Percentiles rank a stretch among this genome's conserved stretches.
Conservation (phyloP, 1,140 invertebrate genomes). For the Trinorchestia longiramus region DNA sequence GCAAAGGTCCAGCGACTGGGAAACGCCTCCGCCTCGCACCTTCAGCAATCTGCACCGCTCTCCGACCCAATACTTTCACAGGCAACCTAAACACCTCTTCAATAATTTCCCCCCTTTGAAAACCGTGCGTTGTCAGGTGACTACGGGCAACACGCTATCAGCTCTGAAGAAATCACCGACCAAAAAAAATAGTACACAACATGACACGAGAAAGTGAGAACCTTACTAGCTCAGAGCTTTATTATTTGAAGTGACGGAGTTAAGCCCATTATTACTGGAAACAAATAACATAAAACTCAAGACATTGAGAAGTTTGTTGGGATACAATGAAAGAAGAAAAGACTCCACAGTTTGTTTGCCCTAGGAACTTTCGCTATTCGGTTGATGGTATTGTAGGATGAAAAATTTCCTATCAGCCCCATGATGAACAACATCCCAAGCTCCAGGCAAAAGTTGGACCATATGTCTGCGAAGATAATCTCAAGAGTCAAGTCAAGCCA, state of each 20-base stretch:
- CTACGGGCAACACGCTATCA: not conserved
- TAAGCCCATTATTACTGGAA: not conserved
- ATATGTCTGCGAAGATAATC: too few relatives aligned
- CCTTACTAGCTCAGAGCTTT: not conserved
- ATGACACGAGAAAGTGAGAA: not conserved
- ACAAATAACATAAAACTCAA: not conserved
- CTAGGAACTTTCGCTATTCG: too few relatives aligned
- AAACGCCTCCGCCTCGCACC: not conserved
- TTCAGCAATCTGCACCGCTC: slow-evolving; percentile 6
- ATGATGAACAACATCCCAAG: too few relatives aligned
- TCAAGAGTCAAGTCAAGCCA: too few relatives aligned
- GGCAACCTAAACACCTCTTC: not conserved
- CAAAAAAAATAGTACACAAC: not conserved
- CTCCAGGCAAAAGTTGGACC: too few relatives aligned
- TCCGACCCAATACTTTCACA: slow-evolving; percentile 27
- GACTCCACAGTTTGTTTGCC: not conserved
- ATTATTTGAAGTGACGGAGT: not conserved
- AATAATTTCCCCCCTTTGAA: not conserved
- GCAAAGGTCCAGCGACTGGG: not conserved
- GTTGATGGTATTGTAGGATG: too few relatives aligned
- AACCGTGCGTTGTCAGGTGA: not conserved
- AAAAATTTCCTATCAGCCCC: too few relatives aligned
- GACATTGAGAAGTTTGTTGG: not conserved
- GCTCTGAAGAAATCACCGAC: not conserved
- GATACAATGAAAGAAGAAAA: not conserved